Evolutionary conservation across 1,140 invertebrate genomes (phyloP).

Genomic region (Cardiocondyla obscurior): DNA sequence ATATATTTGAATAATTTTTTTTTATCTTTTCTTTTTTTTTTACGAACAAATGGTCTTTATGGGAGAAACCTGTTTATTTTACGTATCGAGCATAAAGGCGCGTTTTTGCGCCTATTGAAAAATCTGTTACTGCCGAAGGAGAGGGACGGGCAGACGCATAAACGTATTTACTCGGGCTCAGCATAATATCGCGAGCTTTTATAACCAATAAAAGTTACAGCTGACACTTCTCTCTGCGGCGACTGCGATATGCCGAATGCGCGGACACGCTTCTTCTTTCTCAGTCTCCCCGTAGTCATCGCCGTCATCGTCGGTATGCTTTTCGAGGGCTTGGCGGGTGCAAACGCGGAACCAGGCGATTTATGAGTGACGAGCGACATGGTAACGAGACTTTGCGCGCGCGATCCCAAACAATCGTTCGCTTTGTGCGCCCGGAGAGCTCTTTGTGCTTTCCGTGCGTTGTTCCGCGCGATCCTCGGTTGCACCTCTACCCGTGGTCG

Average conservation of each 20-base stretch:
- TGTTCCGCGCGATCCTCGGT: constrained; percentile 19
- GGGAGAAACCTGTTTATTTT: constrained; percentile 3
- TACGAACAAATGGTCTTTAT: background rate
- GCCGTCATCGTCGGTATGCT: background rate
- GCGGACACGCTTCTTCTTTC: constrained; percentile 54
- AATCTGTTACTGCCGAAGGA: constrained; percentile 33
- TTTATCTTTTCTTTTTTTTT: too few relatives aligned
- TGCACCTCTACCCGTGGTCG: constrained; percentile 28
- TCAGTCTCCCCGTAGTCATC: background rate
- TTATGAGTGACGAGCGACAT: constrained; percentile 68
- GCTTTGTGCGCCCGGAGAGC: constrained; percentile 60
- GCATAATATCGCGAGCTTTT: constrained; percentile 79
- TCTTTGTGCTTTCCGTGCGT: constrained; percentile 47
- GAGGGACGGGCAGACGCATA: constrained; percentile 35
- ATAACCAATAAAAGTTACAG: constrained; percentile 82
- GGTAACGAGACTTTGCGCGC: constrained; percentile 60
- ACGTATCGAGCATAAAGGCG: constrained; percentile 12
- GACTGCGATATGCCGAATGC: constrained; percentile 63
- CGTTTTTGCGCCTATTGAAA: constrained; percentile 47
- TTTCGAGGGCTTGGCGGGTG: constrained; percentile 12
- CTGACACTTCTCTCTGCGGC: constrained; percentile 73
- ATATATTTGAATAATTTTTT: too few relatives aligned
- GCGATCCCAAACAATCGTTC: constrained; percentile 62
- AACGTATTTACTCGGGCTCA: constrained; percentile 76
- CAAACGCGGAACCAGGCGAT: constrained; percentile 61